Percentiles rank a stretch among this genome's conserved stretches.
phyloP scores from a whole-genome alignment of 1,140 invertebrate genomes.

The Saccostrea cuccullata region DNA sequence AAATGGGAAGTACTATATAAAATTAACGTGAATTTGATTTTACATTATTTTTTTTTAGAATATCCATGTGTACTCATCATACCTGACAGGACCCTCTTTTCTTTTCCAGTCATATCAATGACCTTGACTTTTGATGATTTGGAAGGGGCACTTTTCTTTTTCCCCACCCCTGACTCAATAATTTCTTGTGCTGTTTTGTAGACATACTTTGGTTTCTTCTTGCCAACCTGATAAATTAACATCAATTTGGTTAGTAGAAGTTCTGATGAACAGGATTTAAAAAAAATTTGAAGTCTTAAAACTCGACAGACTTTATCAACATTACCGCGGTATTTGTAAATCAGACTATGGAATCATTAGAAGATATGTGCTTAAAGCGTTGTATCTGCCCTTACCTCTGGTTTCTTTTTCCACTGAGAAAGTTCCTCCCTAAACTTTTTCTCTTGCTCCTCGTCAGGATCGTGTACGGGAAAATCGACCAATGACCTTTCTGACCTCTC shows the following conservation, averaged over 20 bases:
- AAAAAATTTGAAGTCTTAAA: too few relatives aligned
- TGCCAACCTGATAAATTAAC: conserved; percentile 61
- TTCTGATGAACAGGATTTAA: not conserved
- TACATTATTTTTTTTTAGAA: not conserved
- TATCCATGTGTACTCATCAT: conserved; percentile 1
- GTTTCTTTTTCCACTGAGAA: conserved; percentile 82
- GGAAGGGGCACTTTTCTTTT: conserved; percentile 62
- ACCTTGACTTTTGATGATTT: conserved; percentile 90
- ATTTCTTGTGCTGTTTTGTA: conserved; percentile 96
- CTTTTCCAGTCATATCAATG: conserved; percentile 98
- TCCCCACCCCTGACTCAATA: conserved; percentile 86
- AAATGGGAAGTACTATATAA: too few relatives aligned
- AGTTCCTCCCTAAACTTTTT: conserved; percentile 82
- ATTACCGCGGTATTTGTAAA: not conserved
- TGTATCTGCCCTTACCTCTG: conserved; percentile 62
- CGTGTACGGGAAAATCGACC: conserved; percentile 81
- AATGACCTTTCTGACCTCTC: conserved; percentile 78
- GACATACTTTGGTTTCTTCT: conserved; percentile 86
- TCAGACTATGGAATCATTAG: not conserved
- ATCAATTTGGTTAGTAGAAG: not conserved
- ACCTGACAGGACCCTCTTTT: conserved; percentile 92
- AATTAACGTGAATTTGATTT: too few relatives aligned
- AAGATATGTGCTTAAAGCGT: not conserved
- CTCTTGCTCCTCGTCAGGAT: conserved; percentile 83
- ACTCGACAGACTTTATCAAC: not conserved